Evolutionary conservation across 2,113 vertebrate genomes (phyloP).

Genomic region (Ptilonorhynchus violaceus): DNA sequence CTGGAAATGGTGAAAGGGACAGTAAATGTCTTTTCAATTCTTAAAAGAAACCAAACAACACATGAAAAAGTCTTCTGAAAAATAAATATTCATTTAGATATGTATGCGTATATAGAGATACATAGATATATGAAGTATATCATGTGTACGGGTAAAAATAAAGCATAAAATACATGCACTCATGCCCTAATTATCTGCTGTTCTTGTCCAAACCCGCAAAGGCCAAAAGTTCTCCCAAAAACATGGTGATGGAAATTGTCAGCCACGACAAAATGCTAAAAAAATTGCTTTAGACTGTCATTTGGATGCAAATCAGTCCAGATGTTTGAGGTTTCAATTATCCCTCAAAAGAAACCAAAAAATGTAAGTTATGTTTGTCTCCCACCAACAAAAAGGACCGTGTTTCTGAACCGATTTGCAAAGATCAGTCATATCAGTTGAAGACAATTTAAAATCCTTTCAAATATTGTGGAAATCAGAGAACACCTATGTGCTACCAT

Average conservation of each 20-base stretch:
- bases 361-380: neutral
- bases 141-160: neutral
- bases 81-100: neutral
- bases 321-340: neutral
- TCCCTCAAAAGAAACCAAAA: neutral
- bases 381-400: neutral
- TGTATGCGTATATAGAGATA: neutral
- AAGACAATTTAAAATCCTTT: neutral
- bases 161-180: neutral
- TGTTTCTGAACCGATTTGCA: neutral
- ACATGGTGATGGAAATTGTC: neutral
- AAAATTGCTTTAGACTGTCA: neutral
- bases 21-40: neutral
- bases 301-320: neutral
- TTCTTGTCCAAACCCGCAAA: neutral
- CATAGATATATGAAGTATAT: neutral
- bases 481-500: neutral
- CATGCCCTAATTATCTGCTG: neutral
- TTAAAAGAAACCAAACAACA: neutral
- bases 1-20: neutral
- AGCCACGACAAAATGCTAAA: neutral
- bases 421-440: neutral
- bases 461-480: neutral
- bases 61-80: neutral
- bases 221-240: neutral